Conservation (phyloP, 2,113 vertebrate species). For the Manacus vitellinus region DNA sequence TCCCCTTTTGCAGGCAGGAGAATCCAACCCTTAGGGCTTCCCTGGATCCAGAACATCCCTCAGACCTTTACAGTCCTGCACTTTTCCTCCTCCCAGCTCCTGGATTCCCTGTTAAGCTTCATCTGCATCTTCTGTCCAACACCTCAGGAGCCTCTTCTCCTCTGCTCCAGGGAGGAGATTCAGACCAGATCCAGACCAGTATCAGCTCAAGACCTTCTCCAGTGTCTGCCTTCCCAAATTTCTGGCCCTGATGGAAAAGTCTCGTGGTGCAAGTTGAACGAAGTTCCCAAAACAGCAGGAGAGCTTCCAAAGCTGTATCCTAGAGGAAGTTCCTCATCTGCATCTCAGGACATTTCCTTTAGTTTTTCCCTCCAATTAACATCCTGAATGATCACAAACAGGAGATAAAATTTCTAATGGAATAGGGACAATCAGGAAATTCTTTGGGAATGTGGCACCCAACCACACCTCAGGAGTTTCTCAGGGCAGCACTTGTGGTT, state of each 20-base stretch:
- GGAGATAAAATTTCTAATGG: not conserved
- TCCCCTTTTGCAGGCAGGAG: not conserved
- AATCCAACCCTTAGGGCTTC: not conserved
- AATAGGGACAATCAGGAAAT: not conserved
- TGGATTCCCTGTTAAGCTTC: not conserved
- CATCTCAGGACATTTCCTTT: not conserved
- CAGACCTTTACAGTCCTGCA: not conserved
- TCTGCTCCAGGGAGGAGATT: not conserved
- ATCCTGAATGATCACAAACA: not conserved
- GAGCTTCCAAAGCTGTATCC: not conserved
- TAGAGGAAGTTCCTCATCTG: not conserved
- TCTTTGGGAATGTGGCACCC: not conserved
- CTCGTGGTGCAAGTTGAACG: fast-evolving
- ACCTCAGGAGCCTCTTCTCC: not conserved
- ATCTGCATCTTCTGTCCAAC: not conserved
- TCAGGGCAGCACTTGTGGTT: not conserved
- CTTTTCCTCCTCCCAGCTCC: not conserved
- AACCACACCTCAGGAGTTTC: not conserved
- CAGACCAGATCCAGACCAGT: not conserved
- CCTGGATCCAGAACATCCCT: not conserved
- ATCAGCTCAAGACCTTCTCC: not conserved
- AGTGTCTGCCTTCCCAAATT: not conserved
- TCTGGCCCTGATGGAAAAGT: fast-evolving
- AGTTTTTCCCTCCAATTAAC: not conserved
- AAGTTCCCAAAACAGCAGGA: not conserved